Base-by-base conservation (phyloP, 2,113 vertebrate species). In the Paedocypris sp. region DNA sequence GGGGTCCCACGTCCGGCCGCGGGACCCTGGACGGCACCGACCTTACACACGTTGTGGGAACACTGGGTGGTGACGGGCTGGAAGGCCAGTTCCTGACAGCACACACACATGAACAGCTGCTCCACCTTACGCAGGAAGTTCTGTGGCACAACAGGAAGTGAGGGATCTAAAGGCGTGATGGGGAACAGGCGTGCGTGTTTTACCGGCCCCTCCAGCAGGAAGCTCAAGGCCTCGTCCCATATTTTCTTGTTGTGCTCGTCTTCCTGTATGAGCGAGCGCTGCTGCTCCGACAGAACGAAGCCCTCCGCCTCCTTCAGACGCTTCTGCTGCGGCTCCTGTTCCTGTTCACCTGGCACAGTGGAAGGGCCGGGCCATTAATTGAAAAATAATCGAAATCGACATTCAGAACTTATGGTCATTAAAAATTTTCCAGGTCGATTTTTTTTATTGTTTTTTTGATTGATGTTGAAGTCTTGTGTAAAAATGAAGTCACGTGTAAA, bases 31-130 rank as follows among this genome's bases (percentile, higher is more conserved):
- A 6, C 10, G 10, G 4, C 2, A 18, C 31, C 9, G 76, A 98
- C 95, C 90, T 94, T 98, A 82, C 95, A 98, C 70, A 98, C 91
- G 3, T 91, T 98, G 86, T 98, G 95, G 60, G 91, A 83, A 81
- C 95, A 98, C 77, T 87, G 76, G 29, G 95, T 98, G 81, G 95
- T 97, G 77, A 98, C 80, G 39, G 95, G 94, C 75, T 96, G 91
- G 80, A 86, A 95, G 73, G 93, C 90, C 71, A 98, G 80, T 73
- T 98, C 95, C 84, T 98, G 95, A 84, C 95, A 97, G 88, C 94
- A 98, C 60, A 98, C 90, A 58, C 95, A 98, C 95, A 98, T 98
- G 75, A 98, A 98, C 64, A 88, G 90, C 70, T 96, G 91, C 78
- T 98, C 94, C 85, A 97, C 85, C 80, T 93, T 98, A 74, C 89